phyloP scores from a whole-genome alignment of 2,113 vertebrate genomes.

The Lasiurus cinereus region DNA sequence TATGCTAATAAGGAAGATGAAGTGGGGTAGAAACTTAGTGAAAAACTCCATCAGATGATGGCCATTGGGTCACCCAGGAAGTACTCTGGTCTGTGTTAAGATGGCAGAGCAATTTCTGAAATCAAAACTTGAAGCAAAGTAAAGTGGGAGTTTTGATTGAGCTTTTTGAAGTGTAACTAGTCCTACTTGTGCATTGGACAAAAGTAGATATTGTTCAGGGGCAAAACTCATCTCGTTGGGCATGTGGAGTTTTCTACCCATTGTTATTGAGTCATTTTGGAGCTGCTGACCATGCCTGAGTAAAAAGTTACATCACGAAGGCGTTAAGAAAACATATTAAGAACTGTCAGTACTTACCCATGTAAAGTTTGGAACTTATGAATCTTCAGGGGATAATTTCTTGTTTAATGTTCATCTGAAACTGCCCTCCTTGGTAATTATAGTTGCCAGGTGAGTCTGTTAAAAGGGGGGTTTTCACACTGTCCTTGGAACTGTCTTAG shows the following conservation, averaged over 20 bases:
- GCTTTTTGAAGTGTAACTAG: neutral
- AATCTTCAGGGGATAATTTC: slow-evolving; percentile 69
- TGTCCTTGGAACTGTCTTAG: slow-evolving; percentile 43
- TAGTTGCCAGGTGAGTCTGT: neutral
- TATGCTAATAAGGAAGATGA: neutral
- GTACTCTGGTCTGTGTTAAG: neutral
- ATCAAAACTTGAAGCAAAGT: neutral
- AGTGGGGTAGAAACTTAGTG: neutral
- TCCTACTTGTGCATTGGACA: neutral
- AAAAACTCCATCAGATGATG: neutral
- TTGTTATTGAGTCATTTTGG: neutral
- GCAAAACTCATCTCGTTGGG: neutral
- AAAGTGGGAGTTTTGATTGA: neutral
- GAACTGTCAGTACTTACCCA: slow-evolving; percentile 30
- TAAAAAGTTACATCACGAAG: neutral
- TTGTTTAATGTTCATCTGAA: slow-evolving; percentile 63
- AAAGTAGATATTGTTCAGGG: neutral
- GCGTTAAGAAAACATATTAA: neutral
- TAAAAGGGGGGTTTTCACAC: slow-evolving; percentile 25
- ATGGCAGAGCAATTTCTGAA: slow-evolving; percentile 40
- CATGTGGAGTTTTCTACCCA: neutral
- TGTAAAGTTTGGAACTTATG: slow-evolving; percentile 53
- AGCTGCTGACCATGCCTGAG: neutral
- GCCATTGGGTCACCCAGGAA: neutral
- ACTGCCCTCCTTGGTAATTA: slow-evolving; percentile 57